Conservation (phyloP, 2,888 invertebrate species). For the Strigamia transsilvanica region DNA sequence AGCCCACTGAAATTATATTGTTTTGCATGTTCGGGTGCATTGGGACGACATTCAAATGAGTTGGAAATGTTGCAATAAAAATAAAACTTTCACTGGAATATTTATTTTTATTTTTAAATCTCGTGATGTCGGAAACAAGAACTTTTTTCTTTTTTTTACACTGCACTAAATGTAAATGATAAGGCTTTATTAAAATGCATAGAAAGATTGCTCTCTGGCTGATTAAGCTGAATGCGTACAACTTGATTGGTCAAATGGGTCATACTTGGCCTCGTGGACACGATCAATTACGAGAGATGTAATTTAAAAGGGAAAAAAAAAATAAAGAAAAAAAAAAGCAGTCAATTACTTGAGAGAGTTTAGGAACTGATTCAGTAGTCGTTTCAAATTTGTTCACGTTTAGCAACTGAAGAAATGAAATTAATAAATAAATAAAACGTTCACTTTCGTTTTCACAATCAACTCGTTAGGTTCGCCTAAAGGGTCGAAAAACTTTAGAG, state of each 20-base stretch:
- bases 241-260: slow-evolving; percentile 43
- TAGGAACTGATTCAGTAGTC: slow-evolving; percentile 38
- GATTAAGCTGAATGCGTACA: slow-evolving; percentile 14
- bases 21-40: neutral
- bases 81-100: neutral
- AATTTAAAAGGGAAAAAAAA: neutral
- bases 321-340: neutral
- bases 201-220: neutral
- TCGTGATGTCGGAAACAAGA: too few relatives aligned
- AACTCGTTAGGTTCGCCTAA: slow-evolving; percentile 7
- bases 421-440: slow-evolving; percentile 1
- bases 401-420: neutral
- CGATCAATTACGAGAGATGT: neutral
- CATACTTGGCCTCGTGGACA: slow-evolving; percentile 42
- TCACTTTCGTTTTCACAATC: slow-evolving; percentile 6
- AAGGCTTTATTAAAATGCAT: slow-evolving; percentile 28
- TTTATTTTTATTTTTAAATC: too few relatives aligned
- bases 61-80: neutral
- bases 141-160: too few relatives aligned
- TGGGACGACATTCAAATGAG: neutral
- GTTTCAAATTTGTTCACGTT: slow-evolving; percentile 30
- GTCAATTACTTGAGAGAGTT: slow-evolving; percentile 4
- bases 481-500: neutral
- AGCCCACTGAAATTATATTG: slow-evolving; percentile 33
- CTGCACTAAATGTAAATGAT: neutral